Base-by-base conservation (phyloP, 2,113 vertebrate genomes). In the Aegotheles bennettii region DNA sequence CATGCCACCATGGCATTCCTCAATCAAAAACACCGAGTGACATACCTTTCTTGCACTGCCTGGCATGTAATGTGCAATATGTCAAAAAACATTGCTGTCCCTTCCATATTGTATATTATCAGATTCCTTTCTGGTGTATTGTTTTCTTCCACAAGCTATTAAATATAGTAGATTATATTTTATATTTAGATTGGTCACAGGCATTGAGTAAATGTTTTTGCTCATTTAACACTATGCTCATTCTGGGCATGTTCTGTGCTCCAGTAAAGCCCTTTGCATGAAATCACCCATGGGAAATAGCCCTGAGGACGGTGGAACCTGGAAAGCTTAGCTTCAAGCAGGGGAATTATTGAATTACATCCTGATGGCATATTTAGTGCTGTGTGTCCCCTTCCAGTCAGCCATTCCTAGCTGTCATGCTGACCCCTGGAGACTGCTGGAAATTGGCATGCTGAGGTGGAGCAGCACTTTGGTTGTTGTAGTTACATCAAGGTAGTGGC, bases 91-190 rank as follows among this genome's bases (percentile, higher is more conserved):
- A 50, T 6, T 36, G 67, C 65, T 54, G 64, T 29, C 71, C 26
- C 83, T 84, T 91, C 88, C 61, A 86, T 68, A 81, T 23, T 69
- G 29, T 87, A 51, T n/a, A 57, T 77, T 82, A 89, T 59, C 63
- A 65, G n/a, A 79, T 78, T 82, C 88, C 84, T 94, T 85, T 78
- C 40, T 64, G 71, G 54, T 89, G 73, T 33, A 69, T 23, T 76
- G 74, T 95, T 84, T 97, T 91, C 69, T 95, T 90, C 91, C 91
- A 92, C 75, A 88, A 60, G 50, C 38, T 93, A 65, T 91, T 93
- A 92, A 84, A 93, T 67, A 74, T n/a, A 94, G 74, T 40, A 64
- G 79, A 84, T 84, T 36, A 51, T 61, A 84, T 71, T 92, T 96
- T 92, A 87, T 95, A 93, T 89, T 96, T 96, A 87, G 89, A 61